Evolutionary conservation across 2,113 vertebrate species (phyloP).

Genomic region (Erythrocercus mccallii): DNA sequence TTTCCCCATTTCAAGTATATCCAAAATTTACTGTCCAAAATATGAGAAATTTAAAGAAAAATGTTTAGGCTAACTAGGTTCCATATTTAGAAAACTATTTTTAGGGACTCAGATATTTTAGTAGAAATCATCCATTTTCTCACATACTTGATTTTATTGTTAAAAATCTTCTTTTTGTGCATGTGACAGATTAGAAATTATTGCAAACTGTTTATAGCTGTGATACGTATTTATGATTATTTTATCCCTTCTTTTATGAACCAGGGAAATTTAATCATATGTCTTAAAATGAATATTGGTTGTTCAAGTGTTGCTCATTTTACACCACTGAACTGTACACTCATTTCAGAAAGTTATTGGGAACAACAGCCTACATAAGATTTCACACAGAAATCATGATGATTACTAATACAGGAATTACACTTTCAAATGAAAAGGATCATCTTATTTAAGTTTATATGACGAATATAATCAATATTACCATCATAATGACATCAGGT

Average conservation of each 20-base stretch:
- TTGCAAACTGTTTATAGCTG: neutral
- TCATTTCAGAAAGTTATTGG: neutral
- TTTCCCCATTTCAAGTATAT: neutral
- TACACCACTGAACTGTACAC: neutral
- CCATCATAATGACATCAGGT: neutral
- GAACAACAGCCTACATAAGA: neutral
- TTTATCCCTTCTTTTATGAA: neutral
- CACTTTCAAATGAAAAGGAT: neutral
- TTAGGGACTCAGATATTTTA: neutral
- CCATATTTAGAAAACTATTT: neutral
- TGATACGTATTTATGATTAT: neutral
- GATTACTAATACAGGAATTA: neutral
- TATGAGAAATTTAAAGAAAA: neutral
- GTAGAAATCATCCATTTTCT: neutral
- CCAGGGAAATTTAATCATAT: neutral
- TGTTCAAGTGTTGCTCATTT: neutral
- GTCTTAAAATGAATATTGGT: neutral
- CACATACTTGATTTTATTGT: no score
- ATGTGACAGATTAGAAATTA: neutral
- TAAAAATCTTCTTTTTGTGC: neutral
- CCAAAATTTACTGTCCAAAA: neutral
- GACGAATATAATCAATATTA: neutral
- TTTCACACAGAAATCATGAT: neutral
- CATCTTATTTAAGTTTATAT: neutral
- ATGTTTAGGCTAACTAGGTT: neutral